A percentile compares a stretch with the other conserved stretches of the same genome.
Evolutionary conservation across 2,888 invertebrate genomes (phyloP).

Genomic region (Acanthopleura granulata): DNA sequence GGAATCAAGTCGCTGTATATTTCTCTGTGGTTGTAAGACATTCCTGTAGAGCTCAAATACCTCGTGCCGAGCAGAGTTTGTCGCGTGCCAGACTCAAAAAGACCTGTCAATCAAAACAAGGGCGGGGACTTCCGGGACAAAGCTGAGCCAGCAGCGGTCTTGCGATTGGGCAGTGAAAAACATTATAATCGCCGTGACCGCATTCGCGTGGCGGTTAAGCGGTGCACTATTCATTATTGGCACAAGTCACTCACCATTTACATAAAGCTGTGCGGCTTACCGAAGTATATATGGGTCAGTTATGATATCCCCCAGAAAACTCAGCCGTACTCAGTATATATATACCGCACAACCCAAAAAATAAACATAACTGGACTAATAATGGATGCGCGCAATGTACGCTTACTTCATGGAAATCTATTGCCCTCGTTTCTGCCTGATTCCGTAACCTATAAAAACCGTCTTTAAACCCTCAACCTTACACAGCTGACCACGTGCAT

Average conservation of each 20-base stretch:
- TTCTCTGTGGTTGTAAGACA: not conserved
- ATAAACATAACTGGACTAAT: no score
- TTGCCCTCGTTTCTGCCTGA: no score
- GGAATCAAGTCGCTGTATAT: not conserved
- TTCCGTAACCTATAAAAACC: no score
- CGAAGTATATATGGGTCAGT: no score
- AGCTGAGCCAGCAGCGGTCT: not conserved
- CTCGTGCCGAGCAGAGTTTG: constrained; percentile 9
- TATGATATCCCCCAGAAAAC: no score
- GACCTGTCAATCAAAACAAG: constrained; percentile 6
- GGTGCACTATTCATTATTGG: not conserved
- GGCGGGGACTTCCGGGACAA: constrained; percentile 12
- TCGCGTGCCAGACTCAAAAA: constrained; percentile 15
- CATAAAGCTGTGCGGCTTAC: not conserved
- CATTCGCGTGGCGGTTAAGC: constrained; percentile 14
- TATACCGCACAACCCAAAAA: no score
- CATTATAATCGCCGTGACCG: not conserved
- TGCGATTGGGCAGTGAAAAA: constrained; percentile 6
- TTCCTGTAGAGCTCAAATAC: not conserved
- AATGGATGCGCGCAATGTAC: no score
- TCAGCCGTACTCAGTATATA: no score
- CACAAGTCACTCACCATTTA: not conserved
- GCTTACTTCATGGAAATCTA: no score
- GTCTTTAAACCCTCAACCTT: no score
- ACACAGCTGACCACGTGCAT: no score